A percentile compares a stretch with the other conserved stretches of the same genome.
Conservation (phyloP, 1,140 invertebrate genomes). For the Drosophila melanogaster region DNA sequence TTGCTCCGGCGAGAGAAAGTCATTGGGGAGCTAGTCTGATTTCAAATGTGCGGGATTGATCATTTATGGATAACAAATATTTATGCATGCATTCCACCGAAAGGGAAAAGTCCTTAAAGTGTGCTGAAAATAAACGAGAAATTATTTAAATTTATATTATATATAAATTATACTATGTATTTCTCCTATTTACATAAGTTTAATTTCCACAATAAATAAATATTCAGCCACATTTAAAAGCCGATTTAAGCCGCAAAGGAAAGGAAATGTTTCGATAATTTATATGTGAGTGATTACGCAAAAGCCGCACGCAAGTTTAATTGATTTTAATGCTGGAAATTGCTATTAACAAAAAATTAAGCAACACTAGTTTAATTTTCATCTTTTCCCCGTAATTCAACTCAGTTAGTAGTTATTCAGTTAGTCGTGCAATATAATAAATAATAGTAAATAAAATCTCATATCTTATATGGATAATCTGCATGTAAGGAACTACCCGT, state of each 20-base stretch:
- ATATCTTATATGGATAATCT: too few relatives aligned
- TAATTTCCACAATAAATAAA: neutral
- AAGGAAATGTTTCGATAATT: constrained; percentile 16
- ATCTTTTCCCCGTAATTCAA: too few relatives aligned
- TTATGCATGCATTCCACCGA: neutral
- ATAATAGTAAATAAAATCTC: too few relatives aligned
- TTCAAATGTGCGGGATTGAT: constrained; percentile 8
- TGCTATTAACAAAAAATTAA: constrained; percentile 2
- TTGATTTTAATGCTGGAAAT: constrained; percentile 26
- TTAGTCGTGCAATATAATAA: too few relatives aligned
- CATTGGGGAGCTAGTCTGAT: constrained; percentile 4
- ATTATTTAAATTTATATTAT: too few relatives aligned
- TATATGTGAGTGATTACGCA: constrained; percentile 25
- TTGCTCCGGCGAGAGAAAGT: neutral
- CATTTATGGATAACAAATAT: neutral
- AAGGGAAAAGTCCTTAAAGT: neutral
- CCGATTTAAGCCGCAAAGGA: constrained; percentile 5
- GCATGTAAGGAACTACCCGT: too few relatives aligned
- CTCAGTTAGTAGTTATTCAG: too few relatives aligned
- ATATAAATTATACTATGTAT: too few relatives aligned
- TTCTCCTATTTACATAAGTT: neutral
- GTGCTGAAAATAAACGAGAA: neutral
- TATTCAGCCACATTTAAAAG: neutral
- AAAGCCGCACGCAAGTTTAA: constrained; percentile 22
- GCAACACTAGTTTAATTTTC: neutral